Percentiles rank a stretch among this genome's conserved stretches.
Conservation (phyloP, 2,113 vertebrate genomes). For the Chaetorhynchus papuensis region DNA sequence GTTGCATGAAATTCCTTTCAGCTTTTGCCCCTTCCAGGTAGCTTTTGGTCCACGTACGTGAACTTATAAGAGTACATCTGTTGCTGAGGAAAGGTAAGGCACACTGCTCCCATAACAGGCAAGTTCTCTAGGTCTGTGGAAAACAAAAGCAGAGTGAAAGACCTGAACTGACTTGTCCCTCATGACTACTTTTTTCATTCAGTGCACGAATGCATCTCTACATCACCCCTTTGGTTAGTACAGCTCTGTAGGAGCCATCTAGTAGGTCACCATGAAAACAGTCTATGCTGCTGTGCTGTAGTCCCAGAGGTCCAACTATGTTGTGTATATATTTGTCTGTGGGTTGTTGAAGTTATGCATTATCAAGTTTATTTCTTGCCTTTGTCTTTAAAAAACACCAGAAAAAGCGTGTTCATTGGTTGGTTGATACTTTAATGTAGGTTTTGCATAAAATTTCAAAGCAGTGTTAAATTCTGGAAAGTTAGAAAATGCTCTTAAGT, state of each 20-base stretch:
- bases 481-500: neutral
- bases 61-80: neutral
- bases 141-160: neutral
- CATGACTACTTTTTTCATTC: neutral
- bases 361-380: neutral
- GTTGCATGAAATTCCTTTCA: neutral
- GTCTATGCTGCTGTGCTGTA: neutral
- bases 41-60: neutral
- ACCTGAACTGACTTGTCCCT: neutral
- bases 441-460: neutral
- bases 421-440: neutral
- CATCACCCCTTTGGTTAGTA: neutral
- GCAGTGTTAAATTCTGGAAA: neutral
- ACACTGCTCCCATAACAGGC: neutral
- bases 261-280: neutral
- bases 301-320: neutral
- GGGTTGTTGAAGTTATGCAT: neutral
- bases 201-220: neutral
- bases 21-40: neutral
- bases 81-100: neutral
- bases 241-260: neutral
- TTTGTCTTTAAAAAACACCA: neutral
- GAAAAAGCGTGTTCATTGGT: neutral
- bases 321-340: neutral
- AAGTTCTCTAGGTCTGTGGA: neutral